Evolutionary conservation across 2,113 vertebrate species (phyloP).

Genomic region (Rostratula benghalensis): DNA sequence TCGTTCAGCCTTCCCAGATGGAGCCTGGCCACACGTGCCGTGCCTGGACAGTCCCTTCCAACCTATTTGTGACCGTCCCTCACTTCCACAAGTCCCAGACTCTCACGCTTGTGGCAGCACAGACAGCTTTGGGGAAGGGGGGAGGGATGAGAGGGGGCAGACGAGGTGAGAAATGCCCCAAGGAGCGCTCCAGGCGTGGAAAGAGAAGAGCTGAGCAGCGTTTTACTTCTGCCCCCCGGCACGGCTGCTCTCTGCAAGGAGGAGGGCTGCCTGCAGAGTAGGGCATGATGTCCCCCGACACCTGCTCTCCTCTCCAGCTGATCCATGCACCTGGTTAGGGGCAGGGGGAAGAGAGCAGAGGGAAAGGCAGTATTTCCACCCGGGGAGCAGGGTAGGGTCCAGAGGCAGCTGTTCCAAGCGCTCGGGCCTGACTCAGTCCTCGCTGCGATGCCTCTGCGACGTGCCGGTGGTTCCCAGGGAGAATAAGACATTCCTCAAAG

Average conservation of each 20-base stretch:
- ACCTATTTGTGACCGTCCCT: neutral
- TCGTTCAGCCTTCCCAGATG: neutral
- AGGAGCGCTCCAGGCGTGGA: neutral
- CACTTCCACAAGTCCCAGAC: neutral
- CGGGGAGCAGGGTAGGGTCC: neutral
- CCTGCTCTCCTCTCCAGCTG: conserved; percentile 5
- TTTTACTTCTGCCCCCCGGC: neutral
- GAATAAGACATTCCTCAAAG: conserved; percentile 54
- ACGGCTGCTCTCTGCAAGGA: neutral
- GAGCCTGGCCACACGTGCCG: neutral
- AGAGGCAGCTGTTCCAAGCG: neutral
- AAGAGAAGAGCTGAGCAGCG: fast-evolving
- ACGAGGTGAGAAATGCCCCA: neutral
- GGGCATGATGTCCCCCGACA: neutral
- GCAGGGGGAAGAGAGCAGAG: neutral
- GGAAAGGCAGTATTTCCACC: neutral
- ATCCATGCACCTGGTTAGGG: neutral
- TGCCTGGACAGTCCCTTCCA: fast-evolving
- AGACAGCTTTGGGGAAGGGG: neutral
- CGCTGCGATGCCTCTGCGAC: neutral
- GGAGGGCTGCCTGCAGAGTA: neutral
- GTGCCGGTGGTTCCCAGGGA: neutral
- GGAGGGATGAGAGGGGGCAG: neutral
- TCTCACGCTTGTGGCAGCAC: fast-evolving
- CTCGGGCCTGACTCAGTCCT: neutral